A percentile compares a stretch with the other conserved stretches of the same genome.
Conservation (phyloP, 2,113 vertebrate species). For the Prinia subflava region DNA sequence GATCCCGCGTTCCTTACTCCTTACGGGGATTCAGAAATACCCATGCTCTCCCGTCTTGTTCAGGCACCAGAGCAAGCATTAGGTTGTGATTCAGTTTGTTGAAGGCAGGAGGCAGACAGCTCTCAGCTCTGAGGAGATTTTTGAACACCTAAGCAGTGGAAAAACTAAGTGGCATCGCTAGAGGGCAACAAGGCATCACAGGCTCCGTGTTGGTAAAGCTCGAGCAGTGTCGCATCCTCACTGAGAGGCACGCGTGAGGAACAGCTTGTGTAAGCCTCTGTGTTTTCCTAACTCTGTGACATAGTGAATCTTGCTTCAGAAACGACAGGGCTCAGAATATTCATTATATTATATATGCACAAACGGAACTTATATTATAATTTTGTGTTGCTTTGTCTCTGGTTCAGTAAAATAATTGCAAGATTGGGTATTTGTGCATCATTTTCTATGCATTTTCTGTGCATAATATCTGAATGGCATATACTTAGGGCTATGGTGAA, state of each 20-base stretch:
- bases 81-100: background rate
- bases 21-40: background rate
- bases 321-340: background rate
- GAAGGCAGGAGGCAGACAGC: background rate
- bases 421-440: background rate
- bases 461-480: background rate
- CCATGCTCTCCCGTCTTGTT: accelerated
- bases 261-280: background rate
- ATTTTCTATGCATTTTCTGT: too few relatives aligned
- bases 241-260: background rate
- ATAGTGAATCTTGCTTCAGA: background rate
- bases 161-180: background rate
- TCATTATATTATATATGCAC: background rate
- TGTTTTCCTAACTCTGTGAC: background rate
- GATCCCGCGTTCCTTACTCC: background rate
- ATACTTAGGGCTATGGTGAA: background rate
- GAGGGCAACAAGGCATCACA: slow-evolving; percentile 27
- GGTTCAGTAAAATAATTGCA: background rate
- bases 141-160: background rate
- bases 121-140: background rate
- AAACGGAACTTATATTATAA: background rate
- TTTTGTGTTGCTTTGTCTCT: background rate
- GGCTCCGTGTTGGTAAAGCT: background rate
- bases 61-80: background rate
- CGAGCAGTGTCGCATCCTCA: background rate